These are phyloP conservation scores for Pocillopora grandis DNA, from an alignment of 92 coral and sea anemone genomes.

Conservation along the genomic window DNA sequence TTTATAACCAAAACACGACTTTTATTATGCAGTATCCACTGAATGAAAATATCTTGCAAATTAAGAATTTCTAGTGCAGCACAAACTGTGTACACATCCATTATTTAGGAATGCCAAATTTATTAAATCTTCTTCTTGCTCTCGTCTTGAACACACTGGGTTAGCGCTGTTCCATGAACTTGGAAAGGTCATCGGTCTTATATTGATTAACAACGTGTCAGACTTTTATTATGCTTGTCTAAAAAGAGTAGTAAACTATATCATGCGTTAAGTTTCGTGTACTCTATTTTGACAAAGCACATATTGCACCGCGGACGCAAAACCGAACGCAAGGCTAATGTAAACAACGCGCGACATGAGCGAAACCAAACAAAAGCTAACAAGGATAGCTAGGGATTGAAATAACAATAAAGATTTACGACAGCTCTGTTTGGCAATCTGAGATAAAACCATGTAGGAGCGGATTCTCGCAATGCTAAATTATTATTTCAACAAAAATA, in stretches of 20 bases:
- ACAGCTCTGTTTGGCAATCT: not conserved
- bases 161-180: not conserved
- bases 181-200: not conserved
- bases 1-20: not conserved
- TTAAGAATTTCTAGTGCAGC: not conserved
- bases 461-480: not conserved
- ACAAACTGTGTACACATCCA: slow-evolving; percentile 38
- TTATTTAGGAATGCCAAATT: slow-evolving; percentile 19
- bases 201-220: slow-evolving; percentile 5
- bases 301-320: not conserved
- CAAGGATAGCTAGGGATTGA: not conserved
- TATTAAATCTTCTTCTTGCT: slow-evolving; percentile 6
- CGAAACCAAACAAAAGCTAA: slow-evolving; percentile 3
- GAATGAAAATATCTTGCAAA: slow-evolving; percentile 13
- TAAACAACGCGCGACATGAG: slow-evolving; percentile 34
- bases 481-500: slow-evolving; percentile 7
- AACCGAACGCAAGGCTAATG: slow-evolving; percentile 14
- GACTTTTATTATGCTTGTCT: slow-evolving; percentile 10
- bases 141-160: not conserved
- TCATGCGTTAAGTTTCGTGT: not conserved
- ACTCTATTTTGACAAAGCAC: not conserved
- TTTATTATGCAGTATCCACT: slow-evolving; percentile 5
- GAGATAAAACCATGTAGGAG: not conserved
- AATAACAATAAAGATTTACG: not conserved
- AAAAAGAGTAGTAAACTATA: slow-evolving; percentile 8